Evolutionary conservation across 2,797 vertebrate genomes (phyloP).

Genomic region (Apodemus agrarius): DNA sequence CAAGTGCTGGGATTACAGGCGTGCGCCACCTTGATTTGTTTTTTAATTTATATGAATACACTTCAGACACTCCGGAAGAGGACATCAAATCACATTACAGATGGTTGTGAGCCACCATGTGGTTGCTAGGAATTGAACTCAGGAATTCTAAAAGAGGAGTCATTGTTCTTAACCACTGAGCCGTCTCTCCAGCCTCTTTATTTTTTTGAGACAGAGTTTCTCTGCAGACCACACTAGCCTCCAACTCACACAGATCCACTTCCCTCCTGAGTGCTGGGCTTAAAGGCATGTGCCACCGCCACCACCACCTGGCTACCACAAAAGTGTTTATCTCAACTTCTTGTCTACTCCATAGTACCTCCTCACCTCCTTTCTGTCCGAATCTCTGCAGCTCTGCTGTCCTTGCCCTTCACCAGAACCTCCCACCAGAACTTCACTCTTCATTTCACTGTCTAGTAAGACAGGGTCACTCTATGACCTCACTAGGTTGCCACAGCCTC

Average conservation of each 20-base stretch:
- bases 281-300: background rate
- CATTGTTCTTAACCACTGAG: background rate
- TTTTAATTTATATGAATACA: background rate
- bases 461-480: background rate
- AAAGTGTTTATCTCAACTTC: conserved; percentile 35
- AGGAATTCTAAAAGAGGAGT: too few relatives aligned
- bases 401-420: background rate
- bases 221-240: background rate
- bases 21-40: too few relatives aligned
- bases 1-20: too few relatives aligned
- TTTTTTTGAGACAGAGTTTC: background rate
- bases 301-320: background rate
- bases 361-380: background rate
- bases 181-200: background rate
- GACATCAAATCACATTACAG: too few relatives aligned
- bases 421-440: background rate
- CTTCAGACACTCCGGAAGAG: background rate
- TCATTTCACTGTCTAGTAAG: conserved; percentile 6
- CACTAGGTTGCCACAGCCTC: background rate
- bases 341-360: conserved; percentile 10
- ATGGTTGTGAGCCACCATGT: too few relatives aligned
- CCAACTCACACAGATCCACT: background rate
- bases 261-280: background rate
- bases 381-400: background rate
- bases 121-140: too few relatives aligned